phyloP scores from a whole-genome alignment of 2,113 vertebrate genomes.

The Madoqua kirkii region DNA sequence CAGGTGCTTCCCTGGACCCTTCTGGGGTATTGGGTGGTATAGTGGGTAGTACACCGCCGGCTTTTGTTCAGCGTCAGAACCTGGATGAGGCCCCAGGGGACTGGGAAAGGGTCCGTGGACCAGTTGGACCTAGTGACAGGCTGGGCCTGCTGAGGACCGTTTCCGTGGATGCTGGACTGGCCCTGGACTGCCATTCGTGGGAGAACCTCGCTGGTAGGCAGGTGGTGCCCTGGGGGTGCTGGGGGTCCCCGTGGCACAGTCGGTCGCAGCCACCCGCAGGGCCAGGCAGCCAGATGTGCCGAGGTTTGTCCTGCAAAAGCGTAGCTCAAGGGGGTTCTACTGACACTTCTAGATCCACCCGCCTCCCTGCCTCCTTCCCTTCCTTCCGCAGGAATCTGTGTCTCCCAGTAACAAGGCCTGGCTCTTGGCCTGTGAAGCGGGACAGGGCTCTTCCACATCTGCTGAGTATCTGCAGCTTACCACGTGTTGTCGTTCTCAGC shows the following conservation, averaged over 20 bases:
- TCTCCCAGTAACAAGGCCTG: background rate
- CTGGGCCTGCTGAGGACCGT: background rate
- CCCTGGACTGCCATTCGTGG: accelerated
- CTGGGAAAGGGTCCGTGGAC: background rate
- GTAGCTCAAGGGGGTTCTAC: background rate
- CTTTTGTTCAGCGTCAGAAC: background rate
- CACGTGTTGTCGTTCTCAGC: accelerated
- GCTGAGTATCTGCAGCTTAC: accelerated
- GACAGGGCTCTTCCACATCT: background rate
- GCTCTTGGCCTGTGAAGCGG: background rate
- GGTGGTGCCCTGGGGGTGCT: background rate
- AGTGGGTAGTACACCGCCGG: accelerated
- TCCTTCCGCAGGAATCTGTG: background rate
- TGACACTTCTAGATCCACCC: accelerated
- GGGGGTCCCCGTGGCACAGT: accelerated
- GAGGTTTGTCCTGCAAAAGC: background rate
- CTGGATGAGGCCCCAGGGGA: background rate
- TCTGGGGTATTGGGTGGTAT: accelerated
- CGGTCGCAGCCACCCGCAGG: background rate
- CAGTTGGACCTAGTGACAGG: background rate
- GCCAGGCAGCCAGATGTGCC: background rate
- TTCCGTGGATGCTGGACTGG: background rate
- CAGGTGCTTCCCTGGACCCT: accelerated
- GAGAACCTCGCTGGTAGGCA: background rate
- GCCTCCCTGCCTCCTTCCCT: background rate